phyloP scores from a whole-genome alignment of 2,113 vertebrate genomes.

The Sceloporus undulatus region DNA sequence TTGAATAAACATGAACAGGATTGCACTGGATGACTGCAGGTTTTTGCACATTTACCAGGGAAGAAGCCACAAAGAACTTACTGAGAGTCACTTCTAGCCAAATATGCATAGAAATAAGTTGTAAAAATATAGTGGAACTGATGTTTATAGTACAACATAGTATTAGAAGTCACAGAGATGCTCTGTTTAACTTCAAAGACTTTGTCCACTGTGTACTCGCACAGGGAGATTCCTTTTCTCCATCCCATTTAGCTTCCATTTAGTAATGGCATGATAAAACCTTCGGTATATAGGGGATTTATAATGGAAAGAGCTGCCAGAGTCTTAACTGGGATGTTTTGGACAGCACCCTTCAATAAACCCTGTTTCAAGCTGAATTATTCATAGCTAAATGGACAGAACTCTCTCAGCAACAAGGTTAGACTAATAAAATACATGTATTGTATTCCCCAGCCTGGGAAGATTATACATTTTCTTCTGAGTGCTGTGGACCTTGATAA shows the following conservation, averaged over 20 bases:
- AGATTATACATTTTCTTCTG: neutral
- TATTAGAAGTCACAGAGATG: neutral
- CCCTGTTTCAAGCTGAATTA: constrained; percentile 15
- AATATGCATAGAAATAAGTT: too few species aligned
- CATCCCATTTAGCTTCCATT: constrained; percentile 17
- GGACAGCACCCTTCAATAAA: neutral
- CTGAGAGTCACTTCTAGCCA: neutral
- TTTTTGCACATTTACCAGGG: neutral
- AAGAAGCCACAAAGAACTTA: neutral
- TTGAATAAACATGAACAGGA: neutral
- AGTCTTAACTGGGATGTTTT: neutral
- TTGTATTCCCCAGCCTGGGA: neutral
- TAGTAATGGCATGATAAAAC: constrained; percentile 5
- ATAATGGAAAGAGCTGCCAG: neutral
- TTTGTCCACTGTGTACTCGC: neutral
- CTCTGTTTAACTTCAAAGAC: neutral
- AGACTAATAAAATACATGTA: neutral
- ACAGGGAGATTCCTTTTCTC: neutral
- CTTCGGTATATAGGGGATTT: neutral
- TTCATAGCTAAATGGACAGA: neutral
- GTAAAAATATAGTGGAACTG: neutral
- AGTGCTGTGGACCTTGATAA: neutral
- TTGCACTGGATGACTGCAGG: neutral
- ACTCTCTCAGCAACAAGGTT: constrained; percentile 18
- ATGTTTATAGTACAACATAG: neutral